Base-by-base conservation (phyloP, 2,797 vertebrate genomes). In the Bovichtus variegatus region DNA sequence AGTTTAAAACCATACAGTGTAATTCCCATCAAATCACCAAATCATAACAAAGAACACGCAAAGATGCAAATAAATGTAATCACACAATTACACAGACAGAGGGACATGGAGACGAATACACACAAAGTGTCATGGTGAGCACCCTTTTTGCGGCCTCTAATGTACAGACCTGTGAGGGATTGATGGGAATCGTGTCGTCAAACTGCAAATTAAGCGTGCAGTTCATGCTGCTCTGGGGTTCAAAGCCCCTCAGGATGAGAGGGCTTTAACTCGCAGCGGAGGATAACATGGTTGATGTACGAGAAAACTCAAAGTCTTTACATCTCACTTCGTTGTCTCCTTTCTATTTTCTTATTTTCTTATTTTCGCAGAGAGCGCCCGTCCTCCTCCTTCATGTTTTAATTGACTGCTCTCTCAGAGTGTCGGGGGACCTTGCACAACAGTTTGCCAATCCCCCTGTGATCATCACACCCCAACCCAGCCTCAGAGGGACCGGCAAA, bases 341-440 rank as follows among this genome's bases (percentile, higher is more conserved):
- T 44, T n/a, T n/a, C 31, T 31, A 34, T 34, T 53, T 70, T 46
- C 81, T 66, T 71, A 36, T 21, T 70, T 54, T 40, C 23, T 31
- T 43, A 16, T 80, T 82, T 78, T 61, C 8, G 21, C n/a, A 57
- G 41, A 85, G 72, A 81, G 77, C 49, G 15, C 63, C 34, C 54
- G 27, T 89, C 66, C 63, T 69, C 36, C 60, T 80, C 80, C 79
- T 90, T 90, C 77, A 83, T 82, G 81, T 91, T 93, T 91, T 91
- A 91, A 93, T 90, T 93, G 91, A 89, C 85, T 91, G 77, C 83
- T 89, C 81, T 87, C 82, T 84, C 71, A 41, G 76, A 79, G 84
- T 50, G 65, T 89, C 74, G 41, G 43, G 76, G 71, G 87, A 89
- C 84, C 83, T 64, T 23, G 69, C 81, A 85, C 83, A 89, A 85